A percentile compares a stretch with the other conserved stretches of the same genome.
phyloP scores from a whole-genome alignment of 1,140 invertebrate species.

The Drosophila mayri region DNA sequence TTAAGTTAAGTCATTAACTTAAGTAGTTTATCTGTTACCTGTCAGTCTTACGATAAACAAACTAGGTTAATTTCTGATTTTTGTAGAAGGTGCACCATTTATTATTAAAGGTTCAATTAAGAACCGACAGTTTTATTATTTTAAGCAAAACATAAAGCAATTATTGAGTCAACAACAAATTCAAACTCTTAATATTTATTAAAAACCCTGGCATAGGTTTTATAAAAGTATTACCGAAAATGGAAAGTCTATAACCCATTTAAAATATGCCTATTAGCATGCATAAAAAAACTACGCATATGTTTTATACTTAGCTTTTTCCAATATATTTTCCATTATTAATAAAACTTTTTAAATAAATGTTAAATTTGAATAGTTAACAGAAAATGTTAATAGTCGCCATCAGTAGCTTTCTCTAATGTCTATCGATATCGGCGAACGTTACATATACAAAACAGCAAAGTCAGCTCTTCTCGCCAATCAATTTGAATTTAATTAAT shows the following conservation, averaged over 20 bases:
- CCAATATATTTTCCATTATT: too few species aligned
- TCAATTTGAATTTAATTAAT: conserved; percentile 39
- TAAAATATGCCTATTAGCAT: too few species aligned
- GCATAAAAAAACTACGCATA: too few species aligned
- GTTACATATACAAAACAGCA: conserved; percentile 6
- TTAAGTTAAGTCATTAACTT: conserved; percentile 5
- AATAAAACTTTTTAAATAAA: too few species aligned
- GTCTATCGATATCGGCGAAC: conserved; percentile 28
- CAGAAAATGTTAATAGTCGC: background rate
- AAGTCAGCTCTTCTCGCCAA: conserved; percentile 20
- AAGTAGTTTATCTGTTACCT: background rate
- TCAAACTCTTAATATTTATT: background rate
- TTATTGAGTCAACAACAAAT: background rate
- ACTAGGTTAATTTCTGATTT: background rate
- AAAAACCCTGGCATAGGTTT: background rate
- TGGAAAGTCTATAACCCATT: too few species aligned
- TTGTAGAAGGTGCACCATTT: background rate
- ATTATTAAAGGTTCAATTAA: background rate
- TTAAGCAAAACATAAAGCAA: background rate
- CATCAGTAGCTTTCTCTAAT: conserved; percentile 3
- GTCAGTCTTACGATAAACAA: background rate
- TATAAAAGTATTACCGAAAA: background rate
- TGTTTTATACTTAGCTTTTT: too few species aligned
- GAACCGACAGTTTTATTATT: background rate
- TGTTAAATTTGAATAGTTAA: background rate